Percentiles rank a stretch among this genome's conserved stretches.
Conservation (phyloP, 2,888 invertebrate species). For the Sclerodermus sp. region DNA sequence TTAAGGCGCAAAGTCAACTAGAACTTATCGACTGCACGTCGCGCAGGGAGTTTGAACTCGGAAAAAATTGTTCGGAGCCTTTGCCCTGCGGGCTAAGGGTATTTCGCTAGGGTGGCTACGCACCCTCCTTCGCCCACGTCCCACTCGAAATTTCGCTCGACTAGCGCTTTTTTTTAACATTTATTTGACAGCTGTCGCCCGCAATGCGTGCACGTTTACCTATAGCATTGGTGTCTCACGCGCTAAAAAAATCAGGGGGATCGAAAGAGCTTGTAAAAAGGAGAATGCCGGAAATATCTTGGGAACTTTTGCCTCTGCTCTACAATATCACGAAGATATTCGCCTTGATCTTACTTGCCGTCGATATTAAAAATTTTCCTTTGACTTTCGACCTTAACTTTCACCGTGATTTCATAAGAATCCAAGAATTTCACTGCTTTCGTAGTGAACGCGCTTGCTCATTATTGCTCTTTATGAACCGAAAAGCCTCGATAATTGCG, state of each 20-base stretch:
- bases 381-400: constrained; percentile 29
- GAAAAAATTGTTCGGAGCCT: constrained; percentile 41
- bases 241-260: no score
- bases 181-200: constrained; percentile 58
- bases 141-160: constrained; percentile 57
- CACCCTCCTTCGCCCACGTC: constrained; percentile 41
- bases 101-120: constrained; percentile 38
- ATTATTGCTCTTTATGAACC: no score
- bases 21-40: constrained; percentile 41
- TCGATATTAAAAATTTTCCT: no score
- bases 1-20: constrained; percentile 22
- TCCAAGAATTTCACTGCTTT: background rate
- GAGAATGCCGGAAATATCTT: no score
- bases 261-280: no score
- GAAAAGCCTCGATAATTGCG: constrained; percentile 9
- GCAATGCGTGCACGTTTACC: constrained; percentile 43
- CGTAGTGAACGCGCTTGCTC: no score
- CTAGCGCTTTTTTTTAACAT: constrained; percentile 55
- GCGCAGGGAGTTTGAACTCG: constrained; percentile 33
- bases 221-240: constrained; percentile 16
- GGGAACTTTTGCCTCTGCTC: no score
- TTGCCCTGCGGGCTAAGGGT: constrained; percentile 35
- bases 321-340: background rate
- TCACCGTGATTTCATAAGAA: constrained; percentile 18
- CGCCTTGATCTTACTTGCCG: no score